Base-by-base conservation (phyloP, 1,140 invertebrate genomes). In the Littorina saxatilis region DNA sequence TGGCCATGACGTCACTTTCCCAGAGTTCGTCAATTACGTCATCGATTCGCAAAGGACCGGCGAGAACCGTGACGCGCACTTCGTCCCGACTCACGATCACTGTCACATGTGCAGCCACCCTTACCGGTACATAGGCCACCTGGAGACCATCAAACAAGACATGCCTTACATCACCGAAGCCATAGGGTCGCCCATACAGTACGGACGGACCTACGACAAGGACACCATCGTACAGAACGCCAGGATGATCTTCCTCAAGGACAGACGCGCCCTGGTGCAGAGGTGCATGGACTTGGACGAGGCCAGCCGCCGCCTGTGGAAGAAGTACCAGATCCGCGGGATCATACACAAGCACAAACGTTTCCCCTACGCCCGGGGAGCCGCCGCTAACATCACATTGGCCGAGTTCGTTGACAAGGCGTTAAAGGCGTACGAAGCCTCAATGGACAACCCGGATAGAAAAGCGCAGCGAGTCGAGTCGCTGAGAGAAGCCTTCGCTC, bases 1-100 rank as follows among this genome's bases (percentile, higher is more conserved):
- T 83, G 88, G 88, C 13, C 85, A 89, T 83, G 87, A 89, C 76
- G 82, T 88, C 4, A 88, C 87, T n/a, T 89, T 89, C 82, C 78
- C 50, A 20, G 88, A 89, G 66, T 89, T 88, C 78, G 83, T 87
- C 13, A 79, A 84, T 52, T 88, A 89, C 74, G 87, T 89, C 35
- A 84, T 89, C 37, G 87, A 89, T 70, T 55, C 81, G 70, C 78
- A 81, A 52, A 70, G 23, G 75, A 70, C 29, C 40, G 75, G 83
- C 13, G 47, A 61, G 40, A 39, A 82, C 9, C 61, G 86, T 32
- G 84, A 89, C 72, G 84, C 81, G 1, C 88, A 89, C 66, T 89
- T 88, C 84, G 85, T 85, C 5, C 88, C 88, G 0, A 88, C 81
- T 52, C 88, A 88, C 74, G 87, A 88, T 27, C 85, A 86, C 39